Conservation (phyloP, 2,888 invertebrate species). For the Phengaris alcon region DNA sequence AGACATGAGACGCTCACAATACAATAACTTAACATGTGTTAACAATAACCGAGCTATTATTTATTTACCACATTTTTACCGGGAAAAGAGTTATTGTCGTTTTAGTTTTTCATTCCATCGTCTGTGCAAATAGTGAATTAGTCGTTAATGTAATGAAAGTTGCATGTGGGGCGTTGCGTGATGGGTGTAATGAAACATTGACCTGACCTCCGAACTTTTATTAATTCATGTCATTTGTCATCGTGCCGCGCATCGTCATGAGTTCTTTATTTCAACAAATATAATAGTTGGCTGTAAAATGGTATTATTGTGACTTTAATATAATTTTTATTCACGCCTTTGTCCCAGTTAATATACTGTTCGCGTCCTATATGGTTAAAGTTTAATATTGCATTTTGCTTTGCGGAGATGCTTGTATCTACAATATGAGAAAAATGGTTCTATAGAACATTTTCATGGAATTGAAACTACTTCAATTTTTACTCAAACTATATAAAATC, state of each 20-base stretch:
- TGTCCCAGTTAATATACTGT: background rate
- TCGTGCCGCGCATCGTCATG: background rate
- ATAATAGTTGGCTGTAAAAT: no score
- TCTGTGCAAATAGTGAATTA: slow-evolving; percentile 15
- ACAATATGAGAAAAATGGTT: no score
- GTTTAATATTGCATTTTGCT: background rate
- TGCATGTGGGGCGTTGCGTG: slow-evolving; percentile 9
- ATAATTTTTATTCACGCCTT: background rate
- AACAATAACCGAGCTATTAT: background rate
- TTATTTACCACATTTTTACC: background rate
- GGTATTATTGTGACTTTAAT: no score
- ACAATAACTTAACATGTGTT: background rate
- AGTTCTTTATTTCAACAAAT: no score
- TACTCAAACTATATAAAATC: background rate
- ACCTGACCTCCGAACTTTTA: slow-evolving; percentile 21
- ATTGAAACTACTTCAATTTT: no score
- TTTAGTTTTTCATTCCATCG: background rate
- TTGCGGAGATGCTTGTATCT: background rate
- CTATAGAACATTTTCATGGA: no score
- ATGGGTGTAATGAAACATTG: slow-evolving; percentile 19
- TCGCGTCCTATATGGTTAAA: background rate
- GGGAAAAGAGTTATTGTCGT: slow-evolving; percentile 1
- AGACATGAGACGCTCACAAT: no score
- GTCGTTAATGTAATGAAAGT: slow-evolving; percentile 19
- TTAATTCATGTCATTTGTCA: slow-evolving; percentile 18